Evolutionary conservation across 64 coral and sea anemone genomes (phyloP).

Genomic region (Cladopsammia gracilis): DNA sequence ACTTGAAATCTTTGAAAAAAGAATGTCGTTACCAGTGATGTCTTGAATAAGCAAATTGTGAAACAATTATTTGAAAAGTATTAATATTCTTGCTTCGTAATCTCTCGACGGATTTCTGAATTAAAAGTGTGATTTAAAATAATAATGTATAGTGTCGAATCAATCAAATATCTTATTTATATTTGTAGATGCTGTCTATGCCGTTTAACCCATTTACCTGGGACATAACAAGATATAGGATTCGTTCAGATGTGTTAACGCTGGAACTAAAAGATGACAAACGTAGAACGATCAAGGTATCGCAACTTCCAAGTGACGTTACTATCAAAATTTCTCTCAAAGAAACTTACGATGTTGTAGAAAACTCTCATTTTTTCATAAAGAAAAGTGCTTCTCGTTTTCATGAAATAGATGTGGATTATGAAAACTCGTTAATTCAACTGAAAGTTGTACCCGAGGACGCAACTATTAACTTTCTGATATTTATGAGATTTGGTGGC

Average conservation of each 20-base stretch:
- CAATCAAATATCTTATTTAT: neutral
- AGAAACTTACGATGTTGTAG: too few species aligned
- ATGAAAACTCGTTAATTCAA: neutral
- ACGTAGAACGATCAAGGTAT: neutral
- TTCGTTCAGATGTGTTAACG: neutral
- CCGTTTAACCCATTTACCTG: conserved; percentile 82
- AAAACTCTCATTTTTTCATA: neutral
- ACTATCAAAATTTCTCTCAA: conserved; percentile 13
- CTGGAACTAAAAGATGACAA: conserved; percentile 64
- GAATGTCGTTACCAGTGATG: too few species aligned
- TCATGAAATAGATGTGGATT: neutral
- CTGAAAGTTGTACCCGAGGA: neutral
- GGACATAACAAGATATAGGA: conserved; percentile 46
- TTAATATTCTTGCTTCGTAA: too few species aligned
- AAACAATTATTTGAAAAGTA: too few species aligned
- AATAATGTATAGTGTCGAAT: too few species aligned
- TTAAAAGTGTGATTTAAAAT: too few species aligned
- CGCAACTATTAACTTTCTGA: too few species aligned
- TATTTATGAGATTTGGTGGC: neutral
- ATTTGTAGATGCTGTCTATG: conserved; percentile 63
- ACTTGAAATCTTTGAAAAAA: too few species aligned
- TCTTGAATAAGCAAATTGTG: too few species aligned
- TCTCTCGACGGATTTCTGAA: too few species aligned
- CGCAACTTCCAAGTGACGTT: conserved; percentile 15
- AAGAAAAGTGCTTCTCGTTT: neutral